Evolutionary conservation across 2,113 vertebrate species (phyloP).

Genomic region (Dicrurus megarhynchus): DNA sequence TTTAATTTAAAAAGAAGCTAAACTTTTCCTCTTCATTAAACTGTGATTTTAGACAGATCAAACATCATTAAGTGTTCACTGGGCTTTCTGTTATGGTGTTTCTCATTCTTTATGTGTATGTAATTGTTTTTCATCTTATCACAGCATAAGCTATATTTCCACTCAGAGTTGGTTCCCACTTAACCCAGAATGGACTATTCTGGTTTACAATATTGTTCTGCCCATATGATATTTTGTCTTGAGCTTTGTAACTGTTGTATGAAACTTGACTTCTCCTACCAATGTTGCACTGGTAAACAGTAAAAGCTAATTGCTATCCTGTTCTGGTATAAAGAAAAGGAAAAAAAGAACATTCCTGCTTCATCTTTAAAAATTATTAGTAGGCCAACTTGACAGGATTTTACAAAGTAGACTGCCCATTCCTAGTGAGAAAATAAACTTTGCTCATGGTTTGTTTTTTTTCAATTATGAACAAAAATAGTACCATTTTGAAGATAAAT

Average conservation of each 20-base stretch:
- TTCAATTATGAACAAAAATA: neutral
- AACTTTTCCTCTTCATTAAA: neutral
- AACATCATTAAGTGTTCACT: neutral
- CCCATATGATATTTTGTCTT: neutral
- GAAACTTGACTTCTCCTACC: neutral
- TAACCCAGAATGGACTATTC: neutral
- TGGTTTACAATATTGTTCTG: neutral
- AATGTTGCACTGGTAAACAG: neutral
- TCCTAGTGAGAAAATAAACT: neutral
- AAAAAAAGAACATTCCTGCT: neutral
- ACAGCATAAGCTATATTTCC: neutral
- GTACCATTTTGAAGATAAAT: neutral
- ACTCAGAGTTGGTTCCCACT: neutral
- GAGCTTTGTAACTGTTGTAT: neutral
- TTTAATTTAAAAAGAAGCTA: neutral
- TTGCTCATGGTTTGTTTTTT: neutral
- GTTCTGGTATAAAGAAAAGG: neutral
- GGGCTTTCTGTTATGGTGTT: neutral
- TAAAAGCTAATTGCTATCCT: neutral
- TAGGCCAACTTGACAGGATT: neutral
- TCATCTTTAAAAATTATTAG: neutral
- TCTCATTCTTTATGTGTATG: neutral
- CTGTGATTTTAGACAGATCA: neutral
- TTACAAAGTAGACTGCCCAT: neutral
- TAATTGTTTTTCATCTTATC: neutral